phyloP scores from a whole-genome alignment of 2,113 vertebrate species.

The Sitta europaea region DNA sequence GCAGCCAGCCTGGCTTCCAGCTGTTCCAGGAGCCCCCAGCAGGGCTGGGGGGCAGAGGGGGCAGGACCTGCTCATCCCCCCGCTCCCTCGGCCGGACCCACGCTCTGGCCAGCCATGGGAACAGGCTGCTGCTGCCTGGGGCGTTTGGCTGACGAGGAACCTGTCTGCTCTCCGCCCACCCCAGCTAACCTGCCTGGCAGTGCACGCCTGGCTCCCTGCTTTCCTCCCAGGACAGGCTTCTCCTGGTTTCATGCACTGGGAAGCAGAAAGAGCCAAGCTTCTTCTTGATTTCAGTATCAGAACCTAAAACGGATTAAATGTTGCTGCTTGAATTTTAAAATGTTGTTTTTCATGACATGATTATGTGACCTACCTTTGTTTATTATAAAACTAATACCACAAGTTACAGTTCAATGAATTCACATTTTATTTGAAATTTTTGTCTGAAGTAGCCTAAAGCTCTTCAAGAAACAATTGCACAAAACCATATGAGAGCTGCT shows the following conservation, averaged over 20 bases:
- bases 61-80: rapidly evolving
- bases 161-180: background rate
- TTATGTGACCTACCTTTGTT: constrained; percentile 82
- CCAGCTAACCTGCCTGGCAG: background rate
- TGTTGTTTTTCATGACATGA: constrained; percentile 29
- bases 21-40: background rate
- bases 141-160: background rate
- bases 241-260: background rate
- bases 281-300: background rate
- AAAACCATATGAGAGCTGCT: constrained; percentile 25
- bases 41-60: background rate
- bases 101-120: rapidly evolving
- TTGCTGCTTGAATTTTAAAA: background rate
- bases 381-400: constrained; percentile 79
- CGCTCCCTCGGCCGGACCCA: background rate
- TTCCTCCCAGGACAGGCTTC: background rate
- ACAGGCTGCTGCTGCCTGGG: background rate
- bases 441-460: constrained; percentile 77
- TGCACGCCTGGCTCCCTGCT: background rate
- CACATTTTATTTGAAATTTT: constrained; percentile 74
- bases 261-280: background rate
- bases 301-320: background rate
- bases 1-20: background rate
- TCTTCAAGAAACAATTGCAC: constrained; percentile 53
- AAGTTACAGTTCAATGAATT: constrained; percentile 82